phyloP scores from a whole-genome alignment of 2,113 vertebrate species.

The Garra rufa region DNA sequence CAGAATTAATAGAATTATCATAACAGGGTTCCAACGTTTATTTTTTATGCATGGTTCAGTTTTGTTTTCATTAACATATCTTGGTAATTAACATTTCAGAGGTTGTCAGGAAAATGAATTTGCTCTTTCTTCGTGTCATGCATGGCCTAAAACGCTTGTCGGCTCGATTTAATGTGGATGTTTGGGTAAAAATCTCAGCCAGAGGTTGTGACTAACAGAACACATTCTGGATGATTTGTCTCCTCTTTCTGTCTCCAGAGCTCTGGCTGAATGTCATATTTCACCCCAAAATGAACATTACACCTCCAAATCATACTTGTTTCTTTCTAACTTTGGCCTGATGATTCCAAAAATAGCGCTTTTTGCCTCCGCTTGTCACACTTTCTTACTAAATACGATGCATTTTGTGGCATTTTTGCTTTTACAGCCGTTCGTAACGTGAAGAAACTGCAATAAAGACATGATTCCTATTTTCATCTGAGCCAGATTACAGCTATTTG shows the following conservation, averaged over 20 bases:
- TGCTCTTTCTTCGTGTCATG: conserved; percentile 12
- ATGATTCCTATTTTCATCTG: neutral
- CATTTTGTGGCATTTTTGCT: neutral
- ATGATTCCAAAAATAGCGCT: no score
- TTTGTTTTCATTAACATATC: conserved; percentile 15
- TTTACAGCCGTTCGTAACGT: neutral
- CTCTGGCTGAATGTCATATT: neutral
- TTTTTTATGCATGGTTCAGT: conserved; percentile 2
- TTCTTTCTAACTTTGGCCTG: neutral
- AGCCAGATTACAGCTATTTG: no score
- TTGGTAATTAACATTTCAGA: conserved; percentile 12
- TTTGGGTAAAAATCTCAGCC: neutral
- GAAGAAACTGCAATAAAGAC: neutral
- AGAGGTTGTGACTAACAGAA: neutral
- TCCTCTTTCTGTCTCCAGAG: neutral
- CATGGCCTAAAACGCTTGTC: conserved; percentile 10
- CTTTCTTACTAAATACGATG: neutral
- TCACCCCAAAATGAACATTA: neutral
- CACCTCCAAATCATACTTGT: neutral
- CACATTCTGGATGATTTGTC: neutral
- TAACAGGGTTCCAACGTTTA: neutral
- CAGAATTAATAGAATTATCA: neutral
- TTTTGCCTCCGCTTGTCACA: no score
- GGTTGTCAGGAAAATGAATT: conserved; percentile 19
- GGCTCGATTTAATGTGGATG: neutral